Base-by-base conservation (phyloP, 2,113 vertebrate species). In the Tretioscincus oriximinensis region DNA sequence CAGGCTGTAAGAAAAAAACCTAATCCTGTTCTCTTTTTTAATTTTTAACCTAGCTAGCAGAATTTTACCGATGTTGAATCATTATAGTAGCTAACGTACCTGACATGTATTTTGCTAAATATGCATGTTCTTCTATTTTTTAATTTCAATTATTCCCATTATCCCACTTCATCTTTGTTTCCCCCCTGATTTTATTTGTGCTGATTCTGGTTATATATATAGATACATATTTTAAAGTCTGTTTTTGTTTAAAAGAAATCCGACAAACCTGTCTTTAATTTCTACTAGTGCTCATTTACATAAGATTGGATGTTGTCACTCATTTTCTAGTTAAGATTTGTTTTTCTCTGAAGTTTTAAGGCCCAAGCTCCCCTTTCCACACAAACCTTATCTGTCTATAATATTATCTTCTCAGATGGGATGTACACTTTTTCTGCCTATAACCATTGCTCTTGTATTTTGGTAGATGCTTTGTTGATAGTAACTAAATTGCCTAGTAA, bases 401-500 rank as follows among this genome's bases (percentile, higher is more conserved):
- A 81, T 76, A 71, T 72, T 82, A 77, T 45, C 75, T 35, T 67
- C 5, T 29, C 76, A 73, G 29, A 78, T 66, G 49, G 76, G 76
- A 73, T 78, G 76, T 73, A 72, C 73, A 61, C 49, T 77, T 73
- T 79, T 78, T 58, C 75, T 78, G 74, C 71, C 68, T 77, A 77
- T 77, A 83, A 72, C 81, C 81, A 77, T 77, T 86, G 86, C 82
- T 88, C 84, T 83, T 87, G 83, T 93, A 91, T 85, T 90, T 92
- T 91, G 87, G 88, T 93, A 90, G 78, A 88, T 91, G 88, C 83
- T 88, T 86, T 89, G 87, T 90, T 90, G 85, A 87, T 93, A 91
- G 91, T 91, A 92, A 92, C 85, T 91, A 92, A 82, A 94, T 41
- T 87, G 79, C 87, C 89, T 91, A 91, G 90, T 92, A 82, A 88